Percentiles rank a stretch among this genome's conserved stretches.
Evolutionary conservation across 2,888 invertebrate genomes (phyloP).

Genomic region (Polia nebulosa): DNA sequence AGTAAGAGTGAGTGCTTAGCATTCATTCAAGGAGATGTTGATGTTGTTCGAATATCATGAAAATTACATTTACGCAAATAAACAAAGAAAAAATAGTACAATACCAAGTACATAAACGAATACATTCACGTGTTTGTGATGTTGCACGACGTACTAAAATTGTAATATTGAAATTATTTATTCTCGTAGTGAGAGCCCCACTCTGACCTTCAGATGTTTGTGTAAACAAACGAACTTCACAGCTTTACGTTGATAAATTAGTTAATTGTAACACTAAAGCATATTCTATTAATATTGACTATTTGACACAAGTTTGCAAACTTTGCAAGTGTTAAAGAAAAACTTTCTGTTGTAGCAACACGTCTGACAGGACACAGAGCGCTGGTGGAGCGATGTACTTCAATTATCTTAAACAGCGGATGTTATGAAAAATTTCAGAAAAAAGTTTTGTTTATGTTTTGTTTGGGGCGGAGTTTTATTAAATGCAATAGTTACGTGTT

Average conservation of each 20-base stretch:
- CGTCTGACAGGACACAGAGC: background rate
- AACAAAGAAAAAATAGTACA: background rate
- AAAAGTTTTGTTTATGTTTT: constrained; percentile 12
- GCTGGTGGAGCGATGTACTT: background rate
- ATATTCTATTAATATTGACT: background rate
- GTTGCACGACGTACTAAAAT: background rate
- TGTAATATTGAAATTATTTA: background rate
- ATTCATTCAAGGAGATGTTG: too few species aligned
- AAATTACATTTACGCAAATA: background rate
- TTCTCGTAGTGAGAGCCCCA: background rate
- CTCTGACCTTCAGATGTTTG: background rate
- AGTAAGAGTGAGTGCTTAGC: too few species aligned
- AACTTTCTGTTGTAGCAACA: background rate
- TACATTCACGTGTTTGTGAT: background rate
- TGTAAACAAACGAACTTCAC: background rate
- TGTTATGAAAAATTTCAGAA: background rate
- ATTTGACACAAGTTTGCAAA: background rate
- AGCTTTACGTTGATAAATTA: background rate
- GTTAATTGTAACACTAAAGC: background rate
- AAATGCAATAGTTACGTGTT: constrained; percentile 21
- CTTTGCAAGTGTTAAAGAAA: background rate
- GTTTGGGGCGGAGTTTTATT: constrained; percentile 43
- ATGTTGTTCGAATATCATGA: background rate
- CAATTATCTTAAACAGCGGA: background rate
- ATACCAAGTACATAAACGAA: background rate